Conservation (phyloP, 2,113 vertebrate species). For the Grammomys surdaster region DNA sequence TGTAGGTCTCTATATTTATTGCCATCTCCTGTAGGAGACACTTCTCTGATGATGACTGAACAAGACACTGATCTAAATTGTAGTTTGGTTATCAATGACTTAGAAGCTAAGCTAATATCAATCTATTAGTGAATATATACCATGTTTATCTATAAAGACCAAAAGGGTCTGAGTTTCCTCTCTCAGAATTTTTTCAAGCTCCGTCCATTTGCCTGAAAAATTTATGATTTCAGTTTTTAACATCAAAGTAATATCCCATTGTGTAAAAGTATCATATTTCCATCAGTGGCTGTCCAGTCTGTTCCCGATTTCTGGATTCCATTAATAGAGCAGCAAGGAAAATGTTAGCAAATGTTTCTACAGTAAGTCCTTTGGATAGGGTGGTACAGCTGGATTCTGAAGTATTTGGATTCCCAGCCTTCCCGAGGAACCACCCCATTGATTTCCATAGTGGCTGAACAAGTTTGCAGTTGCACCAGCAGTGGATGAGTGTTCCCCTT, state of each 20-base stretch:
- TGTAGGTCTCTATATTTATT: not conserved
- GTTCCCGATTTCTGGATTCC: not conserved
- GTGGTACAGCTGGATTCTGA: not conserved
- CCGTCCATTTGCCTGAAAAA: not conserved
- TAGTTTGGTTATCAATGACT: not conserved
- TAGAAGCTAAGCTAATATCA: not conserved
- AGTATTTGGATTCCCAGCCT: not conserved
- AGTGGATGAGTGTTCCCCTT: not conserved
- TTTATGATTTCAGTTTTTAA: not conserved
- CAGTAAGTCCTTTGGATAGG: not conserved
- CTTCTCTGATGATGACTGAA: not conserved
- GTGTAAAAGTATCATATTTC: not conserved
- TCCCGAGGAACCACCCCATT: not conserved
- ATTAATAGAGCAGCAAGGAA: not conserved
- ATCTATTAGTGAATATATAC: not conserved
- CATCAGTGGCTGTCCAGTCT: not conserved
- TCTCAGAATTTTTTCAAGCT: not conserved
- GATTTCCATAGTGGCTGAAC: not conserved
- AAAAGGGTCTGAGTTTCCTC: not conserved
- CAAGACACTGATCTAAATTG: not conserved
- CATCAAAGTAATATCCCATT: not conserved
- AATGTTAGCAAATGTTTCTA: not conserved
- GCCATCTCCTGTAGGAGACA: not conserved
- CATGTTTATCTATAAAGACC: not conserved
- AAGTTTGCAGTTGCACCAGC: not conserved